Base-by-base conservation (phyloP, 2,797 vertebrate species). In the Scarus forsteni region DNA sequence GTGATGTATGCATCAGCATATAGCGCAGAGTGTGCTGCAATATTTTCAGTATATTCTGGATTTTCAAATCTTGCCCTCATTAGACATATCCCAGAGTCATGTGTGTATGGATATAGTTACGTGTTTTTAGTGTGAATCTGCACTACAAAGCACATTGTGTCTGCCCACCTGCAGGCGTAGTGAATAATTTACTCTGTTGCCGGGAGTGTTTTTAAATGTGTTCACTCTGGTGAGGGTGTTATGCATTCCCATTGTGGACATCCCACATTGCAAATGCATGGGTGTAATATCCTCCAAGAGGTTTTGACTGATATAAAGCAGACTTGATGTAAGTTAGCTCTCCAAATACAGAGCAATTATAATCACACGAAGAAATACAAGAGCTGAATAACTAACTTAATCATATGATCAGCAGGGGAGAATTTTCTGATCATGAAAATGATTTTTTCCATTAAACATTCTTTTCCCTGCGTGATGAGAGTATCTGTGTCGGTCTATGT, bases 101-200 rank as follows among this genome's bases (percentile, higher is more conserved):
- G 13, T 61, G 51, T 63, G 63, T 54, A 8, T 27, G 68, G 38
- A 51, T 38, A 16, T 35, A 51, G 51, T 35, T 13, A 46, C 0
- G 3, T 49, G 42, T 16, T 13, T 14, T 61, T 56, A 9, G n/a
- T 68, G 59, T 1, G 36, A 60, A 73, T 80, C 75, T 81, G 73
- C 76, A 84, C 69, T 81, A 68, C 67, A 81, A 80, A 80, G 64
- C 18, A 6, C 44, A 40, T 10, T n/a, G 58, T 60, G 67, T 73
- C 68, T 66, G 42, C 40, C 56, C 78, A 81, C 68, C 80, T 75
- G 81, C 75, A 71, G 77, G 70, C 73, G 18, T 44, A 35, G 71
- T 72, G 68, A 79, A 78, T 85, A 76, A 85, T 84, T 82, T 65
- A 15, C 62, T 79, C 34, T 49, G 27, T 68, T 56, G 44, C 68